phyloP scores from a whole-genome alignment of 2,797 vertebrate species.

The Ptychadena robeensis region DNA sequence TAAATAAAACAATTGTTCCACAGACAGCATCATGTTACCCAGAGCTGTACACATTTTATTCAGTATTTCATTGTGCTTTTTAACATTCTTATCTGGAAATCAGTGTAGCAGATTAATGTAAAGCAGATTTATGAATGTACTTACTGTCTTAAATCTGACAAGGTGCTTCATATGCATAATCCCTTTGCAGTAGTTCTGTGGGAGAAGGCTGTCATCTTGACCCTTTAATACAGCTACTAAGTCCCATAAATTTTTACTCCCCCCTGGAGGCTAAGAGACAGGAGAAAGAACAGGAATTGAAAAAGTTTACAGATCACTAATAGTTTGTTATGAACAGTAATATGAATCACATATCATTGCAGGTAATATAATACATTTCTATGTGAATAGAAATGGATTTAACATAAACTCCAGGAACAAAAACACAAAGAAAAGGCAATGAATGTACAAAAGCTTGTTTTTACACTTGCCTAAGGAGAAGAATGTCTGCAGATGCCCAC shows the following conservation, averaged over 20 bases:
- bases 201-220: constrained; percentile 93
- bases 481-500: too few species aligned
- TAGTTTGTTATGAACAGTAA: background rate
- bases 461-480: too few species aligned
- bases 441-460: too few species aligned
- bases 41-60: too few species aligned
- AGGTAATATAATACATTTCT: too few species aligned
- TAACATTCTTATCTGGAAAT: background rate
- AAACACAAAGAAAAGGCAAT: too few species aligned
- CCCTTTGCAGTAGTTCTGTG: constrained; percentile 89
- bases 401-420: too few species aligned
- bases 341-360: background rate
- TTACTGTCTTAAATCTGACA: constrained; percentile 89
- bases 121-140: constrained; percentile 59
- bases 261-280: constrained; percentile 85
- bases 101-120: background rate
- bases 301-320: background rate
- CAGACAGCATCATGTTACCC: too few species aligned
- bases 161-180: constrained; percentile 97
- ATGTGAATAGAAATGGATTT: too few species aligned
- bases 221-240: constrained; percentile 90
- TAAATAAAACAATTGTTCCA: too few species aligned
- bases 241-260: constrained; percentile 95
- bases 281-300: background rate
- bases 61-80: too few species aligned